Evolutionary conservation across 2,797 vertebrate genomes (phyloP).

Genomic region (Acanthis flammea): DNA sequence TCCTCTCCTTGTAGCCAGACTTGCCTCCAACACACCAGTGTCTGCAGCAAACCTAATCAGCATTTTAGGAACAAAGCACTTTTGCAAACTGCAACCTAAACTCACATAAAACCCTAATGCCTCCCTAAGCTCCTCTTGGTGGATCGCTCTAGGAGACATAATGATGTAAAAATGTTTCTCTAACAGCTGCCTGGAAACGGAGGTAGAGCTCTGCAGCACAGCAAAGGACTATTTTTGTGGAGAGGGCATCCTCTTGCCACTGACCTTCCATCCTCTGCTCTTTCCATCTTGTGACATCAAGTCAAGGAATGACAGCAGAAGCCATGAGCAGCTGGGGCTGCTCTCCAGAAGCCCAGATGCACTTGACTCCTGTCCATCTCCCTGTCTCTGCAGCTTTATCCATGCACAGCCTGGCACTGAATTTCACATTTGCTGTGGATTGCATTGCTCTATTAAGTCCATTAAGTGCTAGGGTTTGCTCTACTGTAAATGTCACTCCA

Average conservation of each 20-base stretch:
- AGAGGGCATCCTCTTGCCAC: background rate
- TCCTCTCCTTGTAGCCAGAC: background rate
- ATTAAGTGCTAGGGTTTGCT: background rate
- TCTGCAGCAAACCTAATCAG: background rate
- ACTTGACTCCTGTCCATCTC: slow-evolving; percentile 45
- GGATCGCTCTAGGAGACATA: background rate
- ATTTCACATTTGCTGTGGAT: background rate
- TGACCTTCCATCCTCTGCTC: background rate
- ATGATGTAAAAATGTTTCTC: background rate
- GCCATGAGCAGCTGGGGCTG: background rate
- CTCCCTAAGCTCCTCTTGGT: background rate
- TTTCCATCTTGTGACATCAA: background rate
- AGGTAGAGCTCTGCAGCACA: background rate
- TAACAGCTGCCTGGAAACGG: slow-evolving; percentile 17
- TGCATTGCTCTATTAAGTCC: background rate
- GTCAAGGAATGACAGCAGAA: background rate
- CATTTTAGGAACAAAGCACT: background rate
- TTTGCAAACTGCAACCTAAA: slow-evolving; percentile 17
- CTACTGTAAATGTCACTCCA: background rate
- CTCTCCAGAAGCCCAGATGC: background rate
- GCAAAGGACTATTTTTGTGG: background rate
- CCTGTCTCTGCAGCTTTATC: background rate
- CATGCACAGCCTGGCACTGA: background rate
- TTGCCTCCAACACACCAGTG: background rate
- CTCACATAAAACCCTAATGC: slow-evolving; percentile 32